Evolutionary conservation across 2,797 vertebrate genomes (phyloP).

Genomic region (Sebastes diaconus): DNA sequence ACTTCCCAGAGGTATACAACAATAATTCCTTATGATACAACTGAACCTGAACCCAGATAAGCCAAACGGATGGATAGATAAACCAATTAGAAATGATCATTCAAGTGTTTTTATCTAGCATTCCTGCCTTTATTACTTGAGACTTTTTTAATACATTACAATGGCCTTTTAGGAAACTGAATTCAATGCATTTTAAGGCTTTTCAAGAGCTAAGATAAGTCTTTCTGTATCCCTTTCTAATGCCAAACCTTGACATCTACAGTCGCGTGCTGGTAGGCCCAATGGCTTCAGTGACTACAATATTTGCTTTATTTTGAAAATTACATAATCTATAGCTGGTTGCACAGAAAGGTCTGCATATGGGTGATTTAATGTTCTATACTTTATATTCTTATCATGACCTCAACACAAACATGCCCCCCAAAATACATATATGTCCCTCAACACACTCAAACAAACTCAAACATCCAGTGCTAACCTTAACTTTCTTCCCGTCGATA

Average conservation of each 20-base stretch:
- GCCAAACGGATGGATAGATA: not conserved
- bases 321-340: not conserved
- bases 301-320: not conserved
- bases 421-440: not conserved
- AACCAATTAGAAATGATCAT: not conserved
- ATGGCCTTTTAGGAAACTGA: not conserved
- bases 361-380: not conserved
- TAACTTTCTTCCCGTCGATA: conserved; percentile 92
- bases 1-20: not conserved
- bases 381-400: not conserved
- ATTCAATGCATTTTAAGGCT: not conserved
- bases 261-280: not conserved
- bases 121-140: not conserved
- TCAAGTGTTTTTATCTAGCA: not conserved
- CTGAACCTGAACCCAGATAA: not conserved
- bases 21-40: not conserved
- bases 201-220: not conserved
- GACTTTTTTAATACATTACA: not conserved
- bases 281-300: not conserved
- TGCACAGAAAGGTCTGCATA: not conserved
- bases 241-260: not conserved
- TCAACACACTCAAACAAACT: not conserved
- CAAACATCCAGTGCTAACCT: conserved; percentile 79
- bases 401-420: not conserved
- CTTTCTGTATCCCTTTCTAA: not conserved